Base-by-base conservation (phyloP, 2,888 invertebrate species). In the Polydrusus pterygomalis region DNA sequence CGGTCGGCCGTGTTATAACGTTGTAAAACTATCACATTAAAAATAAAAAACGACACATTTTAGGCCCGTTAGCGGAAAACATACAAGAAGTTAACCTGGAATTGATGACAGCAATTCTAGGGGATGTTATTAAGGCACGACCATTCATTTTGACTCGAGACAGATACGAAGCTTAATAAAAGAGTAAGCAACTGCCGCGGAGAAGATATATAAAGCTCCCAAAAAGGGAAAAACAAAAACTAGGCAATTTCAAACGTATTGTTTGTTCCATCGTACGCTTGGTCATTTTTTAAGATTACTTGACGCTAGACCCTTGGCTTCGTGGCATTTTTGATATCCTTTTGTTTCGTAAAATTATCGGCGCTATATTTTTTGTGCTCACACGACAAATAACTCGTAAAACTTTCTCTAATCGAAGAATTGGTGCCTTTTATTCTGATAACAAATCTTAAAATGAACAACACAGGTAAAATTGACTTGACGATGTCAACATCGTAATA, bases 81-180 rank as follows among this genome's bases (percentile, higher is more conserved):
- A 77, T 77, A 77, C 77, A 77, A 77, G 77, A 70, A 74, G 77
- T 77, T 77, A 77, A 77, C 77, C 74, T 77, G 77, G 76, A 77
- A 77, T 77, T 77, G 77, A 77, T 77, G 77, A 77, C 77, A 77
- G 77, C 83, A 82, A 82, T 84, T 84, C 82, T 84, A 83, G 84
- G 84, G 84, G 85, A 84, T 84, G 83, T 84, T 84, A 85, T 84
- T 84, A 84, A 84, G 82, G 81, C 79, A 75, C 77, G 82, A 81
- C 84, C 84, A 85, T 85, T 85, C 84, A 84, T 85, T 83, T 80
- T 84, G 80, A 75, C 80, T 78, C 76, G 79, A 81, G 84, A 85
- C 85, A 85, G 85, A 85, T 84, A 84, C 84, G 83, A 83, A 82
- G 84, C 84, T 85, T 85, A 84, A 85, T 84, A 84, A 85, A 84